phyloP scores from a whole-genome alignment of 2,888 invertebrate genomes.

The Cheilosia vulpina region DNA sequence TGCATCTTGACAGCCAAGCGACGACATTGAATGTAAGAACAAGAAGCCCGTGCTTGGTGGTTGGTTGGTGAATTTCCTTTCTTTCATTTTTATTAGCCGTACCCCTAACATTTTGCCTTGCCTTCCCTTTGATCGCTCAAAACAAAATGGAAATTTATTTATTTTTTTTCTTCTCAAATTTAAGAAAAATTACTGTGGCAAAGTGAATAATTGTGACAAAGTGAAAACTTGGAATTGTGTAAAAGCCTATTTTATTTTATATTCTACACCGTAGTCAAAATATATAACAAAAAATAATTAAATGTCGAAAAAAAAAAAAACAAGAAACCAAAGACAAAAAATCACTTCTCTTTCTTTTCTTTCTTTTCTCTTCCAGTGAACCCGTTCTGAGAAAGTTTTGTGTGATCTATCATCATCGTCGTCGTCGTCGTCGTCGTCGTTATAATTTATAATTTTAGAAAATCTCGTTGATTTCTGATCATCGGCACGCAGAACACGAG shows the following conservation, averaged over 20 bases:
- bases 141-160: conserved; percentile 28
- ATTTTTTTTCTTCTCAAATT: conserved; percentile 1
- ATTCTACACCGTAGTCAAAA: conserved; percentile 27
- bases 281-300: conserved; percentile 61
- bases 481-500: conserved; percentile 30
- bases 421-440: conserved; percentile 55
- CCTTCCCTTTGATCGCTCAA: conserved; percentile 33
- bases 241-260: conserved; percentile 4
- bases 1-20: conserved; percentile 60
- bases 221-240: not conserved
- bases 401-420: conserved; percentile 71
- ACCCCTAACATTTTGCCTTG: conserved; percentile 45
- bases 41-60: conserved; percentile 68
- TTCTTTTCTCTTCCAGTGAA: conserved; percentile 71
- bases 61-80: conserved; percentile 68
- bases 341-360: conserved; percentile 67
- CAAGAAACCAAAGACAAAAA: conserved; percentile 37
- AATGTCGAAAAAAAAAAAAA: conserved; percentile 28
- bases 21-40: conserved; percentile 70
- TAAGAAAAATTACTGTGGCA: not conserved
- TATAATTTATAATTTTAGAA: conserved; percentile 68
- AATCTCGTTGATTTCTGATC: conserved; percentile 57
- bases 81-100: conserved; percentile 38
- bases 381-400: conserved; percentile 74
- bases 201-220: conserved; percentile 11